Conservation (phyloP, 1,140 invertebrate genomes). For the Drosophila nebulosa region DNA sequence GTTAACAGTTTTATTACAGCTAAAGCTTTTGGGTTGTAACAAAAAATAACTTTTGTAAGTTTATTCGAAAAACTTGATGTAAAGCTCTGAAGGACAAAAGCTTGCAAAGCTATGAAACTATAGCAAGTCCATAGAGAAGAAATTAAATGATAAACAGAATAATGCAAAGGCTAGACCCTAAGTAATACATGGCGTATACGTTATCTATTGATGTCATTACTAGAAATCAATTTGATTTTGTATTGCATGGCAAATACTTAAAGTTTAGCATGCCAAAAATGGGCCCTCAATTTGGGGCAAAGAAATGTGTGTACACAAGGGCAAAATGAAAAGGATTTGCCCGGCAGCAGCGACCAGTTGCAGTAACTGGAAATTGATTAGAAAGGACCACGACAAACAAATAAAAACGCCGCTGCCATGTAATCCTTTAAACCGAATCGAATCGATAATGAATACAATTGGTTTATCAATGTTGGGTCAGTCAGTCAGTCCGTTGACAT, state of each 20-base stretch:
- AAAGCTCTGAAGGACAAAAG: conserved; percentile 1
- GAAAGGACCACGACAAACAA: conserved; percentile 39
- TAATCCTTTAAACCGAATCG: conserved; percentile 33
- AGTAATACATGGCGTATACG: conserved; percentile 5
- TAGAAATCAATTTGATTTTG: background rate
- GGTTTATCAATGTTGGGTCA: conserved; percentile 34
- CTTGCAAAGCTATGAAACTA: background rate
- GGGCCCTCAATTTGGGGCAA: conserved; percentile 33
- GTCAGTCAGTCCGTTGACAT: background rate
- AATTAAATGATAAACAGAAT: background rate
- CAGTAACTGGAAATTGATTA: conserved; percentile 64
- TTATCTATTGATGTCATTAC: background rate
- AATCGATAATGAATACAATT: conserved; percentile 44
- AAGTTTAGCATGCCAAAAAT: background rate
- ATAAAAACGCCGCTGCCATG: conserved; percentile 24
- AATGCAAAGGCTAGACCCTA: background rate
- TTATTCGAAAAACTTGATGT: background rate
- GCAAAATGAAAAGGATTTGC: conserved; percentile 44
- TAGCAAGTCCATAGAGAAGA: background rate
- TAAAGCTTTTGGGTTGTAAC: conserved; percentile 1
- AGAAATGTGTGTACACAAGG: conserved; percentile 21
- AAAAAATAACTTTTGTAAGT: background rate
- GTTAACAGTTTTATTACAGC: conserved; percentile 1
- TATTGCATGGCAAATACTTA: background rate
- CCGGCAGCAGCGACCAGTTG: conserved; percentile 11